phyloP scores from a whole-genome alignment of 2,113 vertebrate genomes.

The Ammodramus savannarum region DNA sequence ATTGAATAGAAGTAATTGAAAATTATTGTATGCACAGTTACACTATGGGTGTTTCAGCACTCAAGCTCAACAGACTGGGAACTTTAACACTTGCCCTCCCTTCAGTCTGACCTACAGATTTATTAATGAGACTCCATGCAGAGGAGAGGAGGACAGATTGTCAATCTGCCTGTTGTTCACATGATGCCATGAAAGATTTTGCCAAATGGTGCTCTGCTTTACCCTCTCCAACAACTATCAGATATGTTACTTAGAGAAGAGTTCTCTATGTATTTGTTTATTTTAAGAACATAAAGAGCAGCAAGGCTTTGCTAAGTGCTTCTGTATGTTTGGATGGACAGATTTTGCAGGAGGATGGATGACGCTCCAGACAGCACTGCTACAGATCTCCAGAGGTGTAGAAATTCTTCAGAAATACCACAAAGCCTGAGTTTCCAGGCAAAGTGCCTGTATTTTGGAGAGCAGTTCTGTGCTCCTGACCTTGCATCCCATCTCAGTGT shows the following conservation, averaged over 20 bases:
- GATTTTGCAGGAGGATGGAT: background rate
- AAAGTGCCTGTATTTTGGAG: background rate
- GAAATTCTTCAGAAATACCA: background rate
- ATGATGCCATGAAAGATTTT: background rate
- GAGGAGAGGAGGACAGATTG: background rate
- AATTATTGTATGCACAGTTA: background rate
- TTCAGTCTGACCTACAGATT: background rate
- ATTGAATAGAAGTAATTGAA: background rate
- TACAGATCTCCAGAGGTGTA: background rate
- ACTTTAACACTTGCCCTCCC: background rate
- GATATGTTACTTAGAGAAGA: background rate
- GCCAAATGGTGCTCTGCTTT: background rate
- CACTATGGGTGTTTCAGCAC: background rate
- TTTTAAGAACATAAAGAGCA: background rate
- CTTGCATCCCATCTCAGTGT: background rate
- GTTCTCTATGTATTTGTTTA: background rate
- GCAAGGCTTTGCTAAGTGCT: background rate
- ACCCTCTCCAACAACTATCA: background rate
- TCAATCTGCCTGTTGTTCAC: background rate
- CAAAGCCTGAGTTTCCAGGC: background rate
- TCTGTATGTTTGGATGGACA: background rate
- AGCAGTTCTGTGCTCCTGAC: background rate
- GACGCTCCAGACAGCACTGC: background rate
- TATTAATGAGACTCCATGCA: background rate
- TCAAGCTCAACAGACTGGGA: rapidly evolving